Evolutionary conservation across 2,113 vertebrate species (phyloP).

Genomic region (Phocoena sinus): DNA sequence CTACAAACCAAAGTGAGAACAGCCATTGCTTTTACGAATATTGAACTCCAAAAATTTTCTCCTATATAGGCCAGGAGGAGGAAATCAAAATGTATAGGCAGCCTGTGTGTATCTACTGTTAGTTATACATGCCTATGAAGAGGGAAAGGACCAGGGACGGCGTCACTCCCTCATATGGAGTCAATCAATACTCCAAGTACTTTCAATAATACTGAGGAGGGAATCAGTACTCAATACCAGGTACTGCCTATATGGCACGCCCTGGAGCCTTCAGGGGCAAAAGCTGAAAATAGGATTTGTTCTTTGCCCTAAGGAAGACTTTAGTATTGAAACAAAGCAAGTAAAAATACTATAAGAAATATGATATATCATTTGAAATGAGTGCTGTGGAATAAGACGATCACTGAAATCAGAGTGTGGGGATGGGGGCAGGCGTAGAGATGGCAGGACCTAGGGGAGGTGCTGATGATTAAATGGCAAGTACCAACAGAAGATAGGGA

Average conservation of each 20-base stretch:
- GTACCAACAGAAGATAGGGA: fast-evolving
- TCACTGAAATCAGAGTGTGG: too few relatives aligned
- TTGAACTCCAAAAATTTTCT: neutral
- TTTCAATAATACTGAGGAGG: neutral
- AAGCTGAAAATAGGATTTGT: neutral
- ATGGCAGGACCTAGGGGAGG: too few relatives aligned
- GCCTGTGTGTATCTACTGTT: too few relatives aligned
- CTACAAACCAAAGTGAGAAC: neutral
- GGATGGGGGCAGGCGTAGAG: fast-evolving
- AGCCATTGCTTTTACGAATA: neutral
- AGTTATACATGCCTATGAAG: too few relatives aligned
- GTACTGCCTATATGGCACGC: fast-evolving
- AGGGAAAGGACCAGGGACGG: too few relatives aligned
- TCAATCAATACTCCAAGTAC: fast-evolving
- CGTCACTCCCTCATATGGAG: fast-evolving
- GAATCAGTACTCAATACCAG: too few relatives aligned
- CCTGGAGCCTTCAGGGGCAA: neutral
- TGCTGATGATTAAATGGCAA: fast-evolving
- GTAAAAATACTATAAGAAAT: neutral
- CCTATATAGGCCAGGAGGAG: neutral
- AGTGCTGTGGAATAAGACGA: neutral
- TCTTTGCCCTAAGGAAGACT: neutral
- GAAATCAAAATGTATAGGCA: fast-evolving
- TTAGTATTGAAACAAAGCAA: neutral
- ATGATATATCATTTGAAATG: neutral